Conservation (phyloP, 1,140 invertebrate genomes). For the Halictus rubicundus region DNA sequence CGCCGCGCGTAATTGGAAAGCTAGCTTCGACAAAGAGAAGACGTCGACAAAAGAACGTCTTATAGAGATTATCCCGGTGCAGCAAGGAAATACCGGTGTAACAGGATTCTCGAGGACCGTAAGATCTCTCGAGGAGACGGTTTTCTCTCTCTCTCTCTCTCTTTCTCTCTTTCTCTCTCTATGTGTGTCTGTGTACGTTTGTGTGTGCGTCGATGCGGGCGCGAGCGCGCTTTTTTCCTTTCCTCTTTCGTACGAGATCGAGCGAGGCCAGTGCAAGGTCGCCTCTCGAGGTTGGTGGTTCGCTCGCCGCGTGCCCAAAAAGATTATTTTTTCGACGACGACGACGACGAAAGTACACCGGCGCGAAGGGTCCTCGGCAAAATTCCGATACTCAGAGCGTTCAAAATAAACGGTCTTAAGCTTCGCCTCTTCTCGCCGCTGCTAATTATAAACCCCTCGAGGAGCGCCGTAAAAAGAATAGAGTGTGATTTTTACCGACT, state of each 20-base stretch:
- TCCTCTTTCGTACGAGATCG: constrained; percentile 47
- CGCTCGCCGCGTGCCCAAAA: background rate
- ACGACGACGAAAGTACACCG: background rate
- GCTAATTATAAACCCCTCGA: too few relatives aligned
- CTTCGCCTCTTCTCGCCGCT: too few relatives aligned
- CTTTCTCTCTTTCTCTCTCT: too few relatives aligned
- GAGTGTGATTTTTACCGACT: too few relatives aligned
- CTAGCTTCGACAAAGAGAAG: constrained; percentile 19
- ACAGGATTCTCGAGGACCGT: constrained; percentile 67
- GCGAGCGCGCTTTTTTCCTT: constrained; percentile 14
- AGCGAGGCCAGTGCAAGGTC: constrained; percentile 68
- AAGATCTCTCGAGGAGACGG: constrained; percentile 50
- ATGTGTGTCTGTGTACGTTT: too few relatives aligned
- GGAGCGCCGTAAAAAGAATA: too few relatives aligned
- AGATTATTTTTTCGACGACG: constrained; percentile 1
- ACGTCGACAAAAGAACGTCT: constrained; percentile 37
- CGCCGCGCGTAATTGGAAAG: constrained; percentile 16
- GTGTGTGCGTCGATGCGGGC: background rate
- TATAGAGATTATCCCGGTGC: constrained; percentile 38
- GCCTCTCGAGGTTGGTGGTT: constrained; percentile 41
- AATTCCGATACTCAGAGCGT: background rate
- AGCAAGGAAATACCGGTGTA: constrained; percentile 66
- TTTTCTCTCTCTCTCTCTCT: too few relatives aligned
- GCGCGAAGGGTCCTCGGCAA: background rate
- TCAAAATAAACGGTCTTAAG: background rate